These are phyloP conservation scores for Haliclona indistincta DNA, from an alignment of 37 sponge, comb jelly and placozoan genomes.

Conservation along the genomic window DNA sequence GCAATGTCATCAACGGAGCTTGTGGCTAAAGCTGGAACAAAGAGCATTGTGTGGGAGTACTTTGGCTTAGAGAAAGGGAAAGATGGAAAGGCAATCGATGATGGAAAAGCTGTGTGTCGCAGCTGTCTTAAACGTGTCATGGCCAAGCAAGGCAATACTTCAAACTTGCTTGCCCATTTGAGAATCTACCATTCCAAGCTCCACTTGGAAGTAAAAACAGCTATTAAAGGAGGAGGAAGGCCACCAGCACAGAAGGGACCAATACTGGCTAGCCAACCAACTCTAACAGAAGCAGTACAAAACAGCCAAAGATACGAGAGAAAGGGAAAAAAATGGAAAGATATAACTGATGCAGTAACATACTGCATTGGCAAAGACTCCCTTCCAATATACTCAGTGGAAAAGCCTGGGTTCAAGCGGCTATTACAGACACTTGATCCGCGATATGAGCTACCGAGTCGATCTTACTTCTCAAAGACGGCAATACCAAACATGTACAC, in stretches of 20 bases:
- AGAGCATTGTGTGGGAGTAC: conserved; percentile 26
- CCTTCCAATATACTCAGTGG: conserved; percentile 16
- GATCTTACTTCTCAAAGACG: conserved; percentile 28
- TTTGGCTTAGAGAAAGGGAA: too few species aligned
- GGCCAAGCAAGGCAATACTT: conserved; percentile 34
- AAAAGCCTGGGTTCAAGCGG: conserved; percentile 22
- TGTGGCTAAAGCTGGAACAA: conserved; percentile 14
- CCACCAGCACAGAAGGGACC: not conserved
- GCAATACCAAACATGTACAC: conserved; percentile 22
- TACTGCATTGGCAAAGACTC: conserved; percentile 36
- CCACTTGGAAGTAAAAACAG: conserved; percentile 6
- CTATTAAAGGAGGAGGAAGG: conserved; percentile 7
- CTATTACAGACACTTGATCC: conserved; percentile 16
- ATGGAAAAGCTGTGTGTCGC: conserved; percentile 14
- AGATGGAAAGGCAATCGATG: conserved; percentile 9
- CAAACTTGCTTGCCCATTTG: conserved; percentile 30
- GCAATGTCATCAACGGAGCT: too few species aligned
- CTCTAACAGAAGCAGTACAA: conserved; percentile 1
- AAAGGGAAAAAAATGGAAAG: conserved; percentile 22
- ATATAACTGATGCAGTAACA: conserved; percentile 37
- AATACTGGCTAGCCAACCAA: too few species aligned
- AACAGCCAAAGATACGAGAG: conserved; percentile 11
- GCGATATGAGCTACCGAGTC: conserved; percentile 23
- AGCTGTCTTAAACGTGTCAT: conserved; percentile 10
- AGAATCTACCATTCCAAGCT: conserved; percentile 12